Evolutionary conservation across 2,113 vertebrate species (phyloP), one percentile per base, ranked within the genome.

Genomic region (Plotosus lineatus): DNA sequence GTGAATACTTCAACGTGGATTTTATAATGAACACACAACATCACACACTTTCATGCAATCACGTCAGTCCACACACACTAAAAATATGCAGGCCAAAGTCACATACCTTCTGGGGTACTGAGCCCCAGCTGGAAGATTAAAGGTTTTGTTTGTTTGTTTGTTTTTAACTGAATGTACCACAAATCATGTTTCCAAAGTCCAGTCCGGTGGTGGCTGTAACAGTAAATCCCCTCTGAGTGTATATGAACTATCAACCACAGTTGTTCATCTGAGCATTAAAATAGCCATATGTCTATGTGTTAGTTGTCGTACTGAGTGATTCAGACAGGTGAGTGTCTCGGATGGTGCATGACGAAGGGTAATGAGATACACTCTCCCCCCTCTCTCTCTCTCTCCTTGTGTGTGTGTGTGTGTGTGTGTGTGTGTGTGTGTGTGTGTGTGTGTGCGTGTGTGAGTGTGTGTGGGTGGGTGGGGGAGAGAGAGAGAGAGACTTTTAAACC

Each of bases 241-340:
- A 58, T 72, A 63, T 77, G 56, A 72, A 66, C 63, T 77, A 51
- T 40, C 50, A 61, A 46, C 44, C 72, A 66, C 63, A 68, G 77
- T 76, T 63, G 44, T 46, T 28, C 42, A 23, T 3, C 19, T 60
- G 56, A 55, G 56, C 17, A 17, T 51, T 48, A 75, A 50, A 76
- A 73, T 81, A 56, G 71, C 26, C 44, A 74, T 68, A 85, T 87
- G 82, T 71, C 51, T 91, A 53, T 76, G 36, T 79, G 74, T 69
- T 33, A 75, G 71, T 81, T 76, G 48, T 82, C 51, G 76, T 60
- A 17, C 58, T 82, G 92, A 92, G 84, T 82, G 87, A 86, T 89
- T 76, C 81, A 72, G 84, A 92, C 92, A 93, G 91, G 91, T 93
- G 92, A 81, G 84, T 84, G 85, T 83, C 82, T 88, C 73, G 76